Base-by-base conservation (phyloP, 2,888 invertebrate species). In the Dorcus parallelipipedus region DNA sequence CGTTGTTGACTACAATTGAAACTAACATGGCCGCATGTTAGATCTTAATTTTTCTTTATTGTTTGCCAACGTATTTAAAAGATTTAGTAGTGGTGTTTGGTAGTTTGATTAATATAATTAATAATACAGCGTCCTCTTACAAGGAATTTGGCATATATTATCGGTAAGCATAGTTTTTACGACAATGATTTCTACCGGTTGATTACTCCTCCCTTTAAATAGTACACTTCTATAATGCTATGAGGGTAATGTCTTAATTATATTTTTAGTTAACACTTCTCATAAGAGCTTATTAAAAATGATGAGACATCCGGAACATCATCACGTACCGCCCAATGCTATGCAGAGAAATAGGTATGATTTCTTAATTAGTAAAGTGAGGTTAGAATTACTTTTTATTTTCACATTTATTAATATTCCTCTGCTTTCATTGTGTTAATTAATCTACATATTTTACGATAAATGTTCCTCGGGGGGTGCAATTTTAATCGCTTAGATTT, bases 1-100 rank as follows among this genome's bases (percentile, higher is more conserved):
- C 51, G 10, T 51, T 56, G 52, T 52, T 56, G 52, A 53, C 55
- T 43, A 62, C 59, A 63, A 62, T 62, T 62, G 64, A 72, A 71
- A 75, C 80, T 87, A 90, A 88, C 88, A 89, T 90, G 89, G 90
- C 89, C 88, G 89, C 89, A 88, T 88, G 89, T 88, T 89, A 88
- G 86, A 86, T 83, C 82, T 81, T 82, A 82, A 76, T 82, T 87
- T 87, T 87, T 88, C 87, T 88, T 88, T 88, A 87, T 86, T 88
- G 87, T 88, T 88, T 84, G 87, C 87, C 88, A 87, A 87, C 79
- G 78, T 75, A 78, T 73, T 76, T 75, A 71, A 73, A 75, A 74
- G 76, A 76, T 76, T 74, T 78, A 80, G 78, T 78, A 79, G 77
- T 78, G 80, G 80, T 80, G 81, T 78, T 79, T 79, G 76, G 76